Evolutionary conservation across 1,140 invertebrate genomes (phyloP), one percentile per base, ranked within the genome.

Genomic region (Drosophila bipectinata): DNA sequence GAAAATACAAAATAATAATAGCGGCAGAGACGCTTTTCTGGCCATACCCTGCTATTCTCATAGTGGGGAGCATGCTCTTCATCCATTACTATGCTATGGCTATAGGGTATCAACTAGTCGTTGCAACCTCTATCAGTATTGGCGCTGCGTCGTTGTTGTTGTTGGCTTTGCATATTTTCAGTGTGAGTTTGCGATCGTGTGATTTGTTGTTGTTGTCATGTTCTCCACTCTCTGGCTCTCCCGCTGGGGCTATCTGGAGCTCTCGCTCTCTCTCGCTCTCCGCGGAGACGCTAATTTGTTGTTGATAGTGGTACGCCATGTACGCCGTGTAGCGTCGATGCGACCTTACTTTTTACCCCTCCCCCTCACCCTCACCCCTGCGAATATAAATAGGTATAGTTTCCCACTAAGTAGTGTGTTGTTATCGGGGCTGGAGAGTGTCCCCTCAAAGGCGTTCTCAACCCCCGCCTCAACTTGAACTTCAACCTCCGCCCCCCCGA

Each of bases 1-100:
- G 80, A 83, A 83, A 83, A 84, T 76, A 71, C 52, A 61, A 61
- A 72, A 47, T 47, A 47, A 15, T 47, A 47, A 55, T 37, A 62
- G 56, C 58, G 39, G 24, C 41, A 47, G 41, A 15, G 30, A 64
- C 34, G 18, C 18, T 24, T 47, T 47, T 7, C 9, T 10, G 9
- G 10, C 3, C 18, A 21, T 44, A 21, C 44, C 44, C 44, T 21
- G 5, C 6, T 4, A 3, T 21, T 0, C 21, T 1, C 21, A 21
- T 21, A 4, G 9, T 12, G 4, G 10, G 10, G 34, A 4, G 12
- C 10, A 37, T 37, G 34, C 12, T 37, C 12, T 10, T 4, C 26
- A 28, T 1, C 26, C 6, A 0, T 7, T 26, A 26, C 26, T 26
- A 26, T 5, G 26, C 4, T 1, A 14, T 14, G 5, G 1, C 0